Evolutionary conservation across 2,113 vertebrate genomes (phyloP).

Genomic region (Alethe diademata): DNA sequence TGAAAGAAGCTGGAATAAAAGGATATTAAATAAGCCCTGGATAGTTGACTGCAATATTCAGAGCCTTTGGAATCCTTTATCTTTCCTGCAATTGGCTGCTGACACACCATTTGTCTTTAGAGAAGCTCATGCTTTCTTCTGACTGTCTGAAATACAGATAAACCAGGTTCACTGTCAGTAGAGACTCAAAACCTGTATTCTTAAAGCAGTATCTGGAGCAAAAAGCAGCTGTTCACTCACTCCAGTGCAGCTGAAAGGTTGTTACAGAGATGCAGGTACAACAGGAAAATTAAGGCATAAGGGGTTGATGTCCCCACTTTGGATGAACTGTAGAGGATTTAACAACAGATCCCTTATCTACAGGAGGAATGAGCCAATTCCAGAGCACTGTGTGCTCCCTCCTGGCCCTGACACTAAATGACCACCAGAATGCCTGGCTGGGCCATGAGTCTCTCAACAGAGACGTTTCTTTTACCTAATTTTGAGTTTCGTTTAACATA

Average conservation of each 20-base stretch:
- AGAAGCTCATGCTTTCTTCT: neutral
- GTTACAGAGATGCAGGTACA: neutral
- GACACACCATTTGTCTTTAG: conserved; percentile 33
- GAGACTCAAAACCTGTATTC: neutral
- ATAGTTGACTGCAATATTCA: conserved; percentile 35
- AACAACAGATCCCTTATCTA: neutral
- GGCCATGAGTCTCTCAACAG: neutral
- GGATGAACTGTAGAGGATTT: neutral
- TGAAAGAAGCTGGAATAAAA: conserved; percentile 11
- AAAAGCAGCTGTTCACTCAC: neutral
- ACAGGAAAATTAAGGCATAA: neutral
- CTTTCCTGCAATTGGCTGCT: neutral
- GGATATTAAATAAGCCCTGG: conserved; percentile 26
- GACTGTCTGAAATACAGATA: neutral
- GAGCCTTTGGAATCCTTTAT: conserved; percentile 20
- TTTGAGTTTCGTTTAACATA: neutral
- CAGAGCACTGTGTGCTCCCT: neutral
- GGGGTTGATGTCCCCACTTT: neutral
- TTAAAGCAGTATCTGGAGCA: neutral
- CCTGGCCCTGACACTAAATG: neutral
- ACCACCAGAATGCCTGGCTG: neutral
- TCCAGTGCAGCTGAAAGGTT: neutral
- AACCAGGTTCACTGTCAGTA: neutral
- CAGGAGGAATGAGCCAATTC: neutral
- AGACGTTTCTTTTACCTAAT: neutral